phyloP scores from a whole-genome alignment of 2,888 invertebrate species.

The Eudasyphora cyanicolor region DNA sequence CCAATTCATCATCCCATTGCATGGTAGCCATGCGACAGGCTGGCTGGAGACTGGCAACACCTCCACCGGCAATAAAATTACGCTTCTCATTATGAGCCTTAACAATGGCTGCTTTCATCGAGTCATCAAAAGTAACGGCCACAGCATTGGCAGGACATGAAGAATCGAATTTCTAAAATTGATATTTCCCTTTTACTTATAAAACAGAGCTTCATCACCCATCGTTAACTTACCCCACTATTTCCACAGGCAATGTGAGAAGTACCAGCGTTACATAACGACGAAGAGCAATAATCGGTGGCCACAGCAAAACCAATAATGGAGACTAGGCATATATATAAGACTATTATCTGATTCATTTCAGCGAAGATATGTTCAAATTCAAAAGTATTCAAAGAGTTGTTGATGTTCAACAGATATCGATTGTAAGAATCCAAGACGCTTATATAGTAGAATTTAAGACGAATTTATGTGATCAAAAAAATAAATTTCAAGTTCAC shows the following conservation, averaged over 20 bases:
- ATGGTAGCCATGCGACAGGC: conserved; percentile 75
- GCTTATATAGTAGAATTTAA: conserved; percentile 59
- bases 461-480: too few relatives aligned
- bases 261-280: neutral
- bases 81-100: conserved; percentile 53
- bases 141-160: neutral
- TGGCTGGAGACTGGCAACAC: neutral
- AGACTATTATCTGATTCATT: too few relatives aligned
- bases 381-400: neutral
- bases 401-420: neutral
- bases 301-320: neutral
- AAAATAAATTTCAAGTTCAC: too few relatives aligned
- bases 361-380: neutral
- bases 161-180: neutral
- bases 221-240: conserved; percentile 38
- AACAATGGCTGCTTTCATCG: too few relatives aligned
- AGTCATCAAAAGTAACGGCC: too few relatives aligned
- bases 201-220: neutral
- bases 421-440: conserved; percentile 45
- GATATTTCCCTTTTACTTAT: neutral
- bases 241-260: conserved; percentile 50
- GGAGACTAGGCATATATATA: neutral
- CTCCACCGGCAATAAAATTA: conserved; percentile 63
- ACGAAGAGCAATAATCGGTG: conserved; percentile 42
- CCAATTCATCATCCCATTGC: conserved; percentile 72